Percentiles rank a stretch among this genome's conserved stretches.
phyloP scores from a whole-genome alignment of 2,797 vertebrate species.

The Mionectes olivaceus region DNA sequence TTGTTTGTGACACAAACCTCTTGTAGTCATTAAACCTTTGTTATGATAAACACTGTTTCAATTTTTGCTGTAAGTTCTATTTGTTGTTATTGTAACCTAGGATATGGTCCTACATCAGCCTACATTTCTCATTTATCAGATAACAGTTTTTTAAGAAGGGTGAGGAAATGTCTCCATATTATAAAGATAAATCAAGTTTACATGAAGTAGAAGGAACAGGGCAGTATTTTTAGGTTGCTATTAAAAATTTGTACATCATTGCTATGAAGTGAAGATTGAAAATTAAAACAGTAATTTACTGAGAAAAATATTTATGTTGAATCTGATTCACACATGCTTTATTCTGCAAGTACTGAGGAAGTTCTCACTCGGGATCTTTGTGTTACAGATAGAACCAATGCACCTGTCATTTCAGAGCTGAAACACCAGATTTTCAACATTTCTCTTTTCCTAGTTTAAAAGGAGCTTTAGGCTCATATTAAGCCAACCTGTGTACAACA shows the following conservation, averaged over 20 bases:
- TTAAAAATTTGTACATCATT: background rate
- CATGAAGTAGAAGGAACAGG: background rate
- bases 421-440: background rate
- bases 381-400: background rate
- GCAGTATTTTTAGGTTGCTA: background rate
- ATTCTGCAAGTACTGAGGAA: background rate
- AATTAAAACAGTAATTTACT: background rate
- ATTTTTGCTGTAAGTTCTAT: background rate
- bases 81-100: background rate
- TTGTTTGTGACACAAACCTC: background rate
- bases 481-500: background rate
- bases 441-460: background rate
- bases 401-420: background rate
- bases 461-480: background rate
- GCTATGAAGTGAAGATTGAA: background rate
- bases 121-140: background rate
- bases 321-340: background rate
- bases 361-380: background rate
- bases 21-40: background rate
- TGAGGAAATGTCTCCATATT: background rate
- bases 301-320: background rate
- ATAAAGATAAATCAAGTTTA: background rate
- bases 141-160: background rate
- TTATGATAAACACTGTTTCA: background rate
- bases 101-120: background rate